phyloP scores from a whole-genome alignment of 2,113 vertebrate genomes.

The Oncorhynchus mykiss region DNA sequence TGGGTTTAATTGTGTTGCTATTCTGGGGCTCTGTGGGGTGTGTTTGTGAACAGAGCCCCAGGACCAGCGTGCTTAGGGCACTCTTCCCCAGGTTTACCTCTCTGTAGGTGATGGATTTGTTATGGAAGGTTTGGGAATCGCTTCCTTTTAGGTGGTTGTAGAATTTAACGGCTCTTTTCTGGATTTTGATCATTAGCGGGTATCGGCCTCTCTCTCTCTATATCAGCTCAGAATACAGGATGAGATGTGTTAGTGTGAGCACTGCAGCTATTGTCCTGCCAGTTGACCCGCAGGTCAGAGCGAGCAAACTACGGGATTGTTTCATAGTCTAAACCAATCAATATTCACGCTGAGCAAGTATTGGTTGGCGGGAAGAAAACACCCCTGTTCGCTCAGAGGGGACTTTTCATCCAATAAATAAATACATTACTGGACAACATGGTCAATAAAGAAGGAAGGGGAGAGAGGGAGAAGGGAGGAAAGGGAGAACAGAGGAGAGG shows the following conservation, averaged over 20 bases:
- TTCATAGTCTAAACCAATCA: conserved; percentile 6
- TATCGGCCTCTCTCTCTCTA: too few relatives aligned
- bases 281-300: neutral
- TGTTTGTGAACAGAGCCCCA: too few relatives aligned
- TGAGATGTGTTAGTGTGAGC: neutral
- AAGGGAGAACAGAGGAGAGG: neutral
- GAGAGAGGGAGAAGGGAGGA: neutral
- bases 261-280: neutral
- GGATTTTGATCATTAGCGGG: too few relatives aligned
- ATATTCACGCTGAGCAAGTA: conserved; percentile 19
- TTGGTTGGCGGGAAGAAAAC: neutral
- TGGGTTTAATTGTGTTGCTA: too few relatives aligned
- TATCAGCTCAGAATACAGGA: neutral
- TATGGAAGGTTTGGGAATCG: too few relatives aligned
- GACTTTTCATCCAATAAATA: conserved; percentile 30
- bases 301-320: neutral
- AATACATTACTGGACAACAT: conserved; percentile 12
- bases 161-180: too few relatives aligned
- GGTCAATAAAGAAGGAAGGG: neutral
- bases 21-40: too few relatives aligned
- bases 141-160: too few relatives aligned
- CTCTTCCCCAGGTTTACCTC: too few relatives aligned
- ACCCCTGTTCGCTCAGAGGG: neutral
- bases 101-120: too few relatives aligned
- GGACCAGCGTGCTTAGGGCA: too few relatives aligned